phyloP scores from a whole-genome alignment of 2,797 vertebrate genomes.

The Pteropus rufus region DNA sequence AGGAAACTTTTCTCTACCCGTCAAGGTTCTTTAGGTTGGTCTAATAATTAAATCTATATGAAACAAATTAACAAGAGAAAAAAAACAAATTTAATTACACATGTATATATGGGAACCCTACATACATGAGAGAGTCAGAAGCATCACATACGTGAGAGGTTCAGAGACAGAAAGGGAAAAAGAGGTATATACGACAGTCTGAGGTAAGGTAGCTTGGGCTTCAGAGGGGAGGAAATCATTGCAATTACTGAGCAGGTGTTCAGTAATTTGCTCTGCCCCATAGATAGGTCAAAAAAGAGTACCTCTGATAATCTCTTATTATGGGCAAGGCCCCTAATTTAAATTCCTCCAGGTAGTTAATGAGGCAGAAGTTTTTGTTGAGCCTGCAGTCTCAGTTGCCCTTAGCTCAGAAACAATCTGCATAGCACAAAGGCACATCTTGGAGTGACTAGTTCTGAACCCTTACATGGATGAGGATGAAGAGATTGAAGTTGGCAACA shows the following conservation, averaged over 20 bases:
- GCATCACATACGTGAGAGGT: not conserved
- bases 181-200: not conserved
- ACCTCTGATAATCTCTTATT: not conserved
- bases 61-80: not conserved
- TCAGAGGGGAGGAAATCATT: not conserved
- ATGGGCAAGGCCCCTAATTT: not conserved
- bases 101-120: not conserved
- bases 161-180: not conserved
- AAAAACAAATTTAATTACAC: not conserved
- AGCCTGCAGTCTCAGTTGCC: not conserved
- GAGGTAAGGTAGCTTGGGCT: not conserved
- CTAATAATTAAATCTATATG: not conserved
- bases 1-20: not conserved
- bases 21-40: not conserved
- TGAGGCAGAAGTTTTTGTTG: not conserved
- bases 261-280: not conserved
- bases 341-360: not conserved
- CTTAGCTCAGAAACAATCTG: not conserved
- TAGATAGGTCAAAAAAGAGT: not conserved
- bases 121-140: not conserved
- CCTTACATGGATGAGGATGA: no score
- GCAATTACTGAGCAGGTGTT: not conserved
- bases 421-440: not conserved
- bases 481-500: not conserved
- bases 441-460: not conserved